Percentiles rank a stretch among this genome's conserved stretches.
phyloP scores from a whole-genome alignment of 2,888 invertebrate species.

The Idaea straminata region DNA sequence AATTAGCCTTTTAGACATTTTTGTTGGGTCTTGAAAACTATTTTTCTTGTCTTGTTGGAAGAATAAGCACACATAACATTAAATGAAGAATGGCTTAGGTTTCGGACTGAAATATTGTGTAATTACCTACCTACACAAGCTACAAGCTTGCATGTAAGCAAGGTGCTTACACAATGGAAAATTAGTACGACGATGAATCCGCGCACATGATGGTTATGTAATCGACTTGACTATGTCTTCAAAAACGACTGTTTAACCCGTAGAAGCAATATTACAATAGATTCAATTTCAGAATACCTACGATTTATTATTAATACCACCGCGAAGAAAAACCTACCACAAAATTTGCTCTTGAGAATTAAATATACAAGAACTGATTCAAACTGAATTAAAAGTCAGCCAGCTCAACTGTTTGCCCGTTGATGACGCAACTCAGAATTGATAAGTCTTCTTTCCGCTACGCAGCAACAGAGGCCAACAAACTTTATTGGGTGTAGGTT shows the following conservation, averaged over 20 bases:
- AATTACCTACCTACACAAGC: background rate
- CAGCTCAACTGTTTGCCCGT: background rate
- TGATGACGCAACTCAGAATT: conserved; percentile 1
- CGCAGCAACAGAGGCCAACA: conserved; percentile 1
- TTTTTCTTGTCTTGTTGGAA: too few relatives aligned
- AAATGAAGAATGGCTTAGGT: background rate
- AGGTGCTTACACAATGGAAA: background rate
- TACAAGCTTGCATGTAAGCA: background rate
- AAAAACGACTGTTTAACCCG: background rate
- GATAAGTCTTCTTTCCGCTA: background rate
- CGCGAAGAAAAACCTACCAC: background rate
- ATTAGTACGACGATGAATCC: background rate
- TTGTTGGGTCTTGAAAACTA: too few relatives aligned
- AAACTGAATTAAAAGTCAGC: background rate
- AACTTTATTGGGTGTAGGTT: background rate
- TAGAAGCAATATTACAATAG: background rate
- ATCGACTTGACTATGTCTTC: background rate
- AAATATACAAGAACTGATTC: background rate
- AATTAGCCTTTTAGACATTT: too few relatives aligned
- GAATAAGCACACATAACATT: background rate
- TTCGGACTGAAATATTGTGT: background rate
- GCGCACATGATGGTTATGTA: background rate
- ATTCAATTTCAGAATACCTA: too few relatives aligned
- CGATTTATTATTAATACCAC: background rate
- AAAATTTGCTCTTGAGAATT: background rate